These are phyloP conservation scores for Scaptodrosophila lebanonensis DNA, from an alignment of 1,140 invertebrate genomes.

Conservation along the genomic window DNA sequence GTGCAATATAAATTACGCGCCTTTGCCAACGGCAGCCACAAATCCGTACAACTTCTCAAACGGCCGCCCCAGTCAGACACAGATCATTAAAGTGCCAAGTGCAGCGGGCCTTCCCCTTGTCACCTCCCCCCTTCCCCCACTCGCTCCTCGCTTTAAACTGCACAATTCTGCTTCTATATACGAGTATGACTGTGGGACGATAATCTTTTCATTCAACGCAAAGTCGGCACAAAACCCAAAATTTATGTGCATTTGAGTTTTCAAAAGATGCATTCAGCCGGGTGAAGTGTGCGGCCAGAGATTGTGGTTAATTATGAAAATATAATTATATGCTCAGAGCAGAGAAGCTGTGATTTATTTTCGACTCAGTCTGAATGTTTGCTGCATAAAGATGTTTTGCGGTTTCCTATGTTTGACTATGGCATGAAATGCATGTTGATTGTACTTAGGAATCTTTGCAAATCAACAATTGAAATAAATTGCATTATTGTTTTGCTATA, in stretches of 20 bases:
- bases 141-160: neutral
- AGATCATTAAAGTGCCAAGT: constrained; percentile 58
- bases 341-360: constrained; percentile 49
- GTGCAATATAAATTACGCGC: constrained; percentile 63
- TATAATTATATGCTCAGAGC: constrained; percentile 50
- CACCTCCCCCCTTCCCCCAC: neutral
- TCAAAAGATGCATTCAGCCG: constrained; percentile 11
- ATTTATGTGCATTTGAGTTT: constrained; percentile 40
- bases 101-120: constrained; percentile 20
- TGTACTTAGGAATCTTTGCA: no score
- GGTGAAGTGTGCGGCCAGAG: constrained; percentile 45
- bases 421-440: no score
- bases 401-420: no score
- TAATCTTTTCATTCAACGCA: neutral
- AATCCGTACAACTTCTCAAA: neutral
- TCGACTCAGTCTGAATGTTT: constrained; percentile 1
- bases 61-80: constrained; percentile 22
- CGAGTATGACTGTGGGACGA: no score
- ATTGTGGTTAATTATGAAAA: constrained; percentile 64
- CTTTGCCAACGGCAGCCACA: constrained; percentile 24
- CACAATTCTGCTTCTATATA: no score
- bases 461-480: no score
- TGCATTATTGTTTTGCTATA: no score
- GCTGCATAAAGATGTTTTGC: no score
- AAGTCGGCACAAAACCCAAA: constrained; percentile 1